phyloP scores from a whole-genome alignment of 2,797 vertebrate species.

The Aphelocoma californica region DNA sequence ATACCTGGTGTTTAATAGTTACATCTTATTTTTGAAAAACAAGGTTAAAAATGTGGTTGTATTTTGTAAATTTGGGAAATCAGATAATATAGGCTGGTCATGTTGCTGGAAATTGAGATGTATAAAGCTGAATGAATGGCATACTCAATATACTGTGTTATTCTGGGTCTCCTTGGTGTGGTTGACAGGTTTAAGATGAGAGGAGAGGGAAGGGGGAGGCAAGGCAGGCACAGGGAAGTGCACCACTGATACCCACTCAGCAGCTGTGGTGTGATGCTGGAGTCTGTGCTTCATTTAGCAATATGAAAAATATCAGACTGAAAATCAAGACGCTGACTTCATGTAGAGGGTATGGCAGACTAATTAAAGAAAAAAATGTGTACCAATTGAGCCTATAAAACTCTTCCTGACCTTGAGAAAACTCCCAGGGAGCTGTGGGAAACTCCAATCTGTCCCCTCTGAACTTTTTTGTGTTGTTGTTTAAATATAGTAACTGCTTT shows the following conservation, averaged over 20 bases:
- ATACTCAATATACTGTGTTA: accelerated
- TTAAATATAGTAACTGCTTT: constrained; percentile 70
- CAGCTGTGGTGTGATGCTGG: neutral
- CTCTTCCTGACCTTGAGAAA: constrained; percentile 59
- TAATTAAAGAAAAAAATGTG: constrained; percentile 57
- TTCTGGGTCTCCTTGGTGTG: neutral
- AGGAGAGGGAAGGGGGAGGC: neutral
- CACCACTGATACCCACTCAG: neutral
- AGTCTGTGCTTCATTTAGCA: neutral
- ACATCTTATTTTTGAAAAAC: neutral
- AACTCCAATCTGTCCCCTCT: constrained; percentile 55
- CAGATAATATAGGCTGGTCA: neutral
- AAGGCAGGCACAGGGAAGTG: neutral
- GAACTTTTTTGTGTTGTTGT: constrained; percentile 51
- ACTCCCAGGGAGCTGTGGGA: constrained; percentile 64
- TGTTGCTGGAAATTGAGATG: neutral
- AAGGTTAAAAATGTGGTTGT: neutral
- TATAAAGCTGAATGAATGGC: neutral
- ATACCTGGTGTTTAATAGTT: neutral
- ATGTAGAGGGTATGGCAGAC: constrained; percentile 54
- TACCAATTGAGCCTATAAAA: constrained; percentile 27
- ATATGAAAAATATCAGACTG: constrained; percentile 45
- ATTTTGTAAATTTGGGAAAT: neutral
- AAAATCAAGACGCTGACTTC: constrained; percentile 67
- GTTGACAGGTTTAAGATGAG: neutral